These are phyloP conservation scores for Tetheella fluctuosa DNA, from an alignment of 2,888 invertebrate species.

Conservation along the genomic window DNA sequence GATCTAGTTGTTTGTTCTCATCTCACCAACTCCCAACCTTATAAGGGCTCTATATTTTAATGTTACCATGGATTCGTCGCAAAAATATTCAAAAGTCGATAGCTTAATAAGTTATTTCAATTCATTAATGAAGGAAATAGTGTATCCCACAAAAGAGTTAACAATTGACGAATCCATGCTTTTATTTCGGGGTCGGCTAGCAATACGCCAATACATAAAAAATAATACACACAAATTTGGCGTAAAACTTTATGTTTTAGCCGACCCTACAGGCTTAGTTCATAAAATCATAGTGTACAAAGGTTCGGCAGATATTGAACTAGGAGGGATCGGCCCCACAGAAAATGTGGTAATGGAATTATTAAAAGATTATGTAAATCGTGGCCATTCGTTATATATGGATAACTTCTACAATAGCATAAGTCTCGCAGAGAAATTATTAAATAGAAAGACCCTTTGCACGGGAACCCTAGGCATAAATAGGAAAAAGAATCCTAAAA, in stretches of 20 bases:
- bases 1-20: too few species aligned
- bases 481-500: slow-evolving; percentile 15
- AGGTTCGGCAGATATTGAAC: slow-evolving; percentile 18
- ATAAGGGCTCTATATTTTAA: too few species aligned
- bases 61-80: too few species aligned
- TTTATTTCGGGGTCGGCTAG: slow-evolving; percentile 12
- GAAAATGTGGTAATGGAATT: slow-evolving; percentile 27
- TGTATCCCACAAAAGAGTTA: too few species aligned
- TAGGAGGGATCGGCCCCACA: slow-evolving; percentile 17
- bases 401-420: slow-evolving; percentile 25
- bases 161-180: slow-evolving; percentile 14
- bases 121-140: too few species aligned
- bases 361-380: slow-evolving; percentile 21
- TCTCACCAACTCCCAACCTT: too few species aligned
- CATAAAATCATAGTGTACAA: slow-evolving; percentile 17
- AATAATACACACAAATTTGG: slow-evolving; percentile 13
- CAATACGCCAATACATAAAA: slow-evolving; percentile 14
- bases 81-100: too few species aligned
- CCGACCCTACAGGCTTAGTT: slow-evolving; percentile 10
- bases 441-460: slow-evolving; percentile 18
- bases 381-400: slow-evolving; percentile 25
- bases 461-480: slow-evolving; percentile 24
- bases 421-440: slow-evolving; percentile 20
- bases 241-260: slow-evolving; percentile 17
- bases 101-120: too few species aligned